Base-by-base conservation (phyloP, 2,888 invertebrate genomes). In the Galerucella nymphaeae region DNA sequence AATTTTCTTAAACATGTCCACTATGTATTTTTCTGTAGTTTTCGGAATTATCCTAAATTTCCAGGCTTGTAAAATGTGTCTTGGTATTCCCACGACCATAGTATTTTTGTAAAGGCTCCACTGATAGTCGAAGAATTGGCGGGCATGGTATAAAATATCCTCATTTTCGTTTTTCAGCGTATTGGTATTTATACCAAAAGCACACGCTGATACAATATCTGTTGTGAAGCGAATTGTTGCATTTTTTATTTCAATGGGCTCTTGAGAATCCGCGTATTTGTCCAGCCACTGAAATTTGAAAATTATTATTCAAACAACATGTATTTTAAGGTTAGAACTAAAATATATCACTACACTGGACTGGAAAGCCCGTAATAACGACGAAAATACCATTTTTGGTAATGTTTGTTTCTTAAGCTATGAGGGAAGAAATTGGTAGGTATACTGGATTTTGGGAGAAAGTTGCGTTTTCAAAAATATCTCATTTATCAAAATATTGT, bases 151-250 rank as follows among this genome's bases (percentile, higher is more conserved):
- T 58, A 79, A 38, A 80, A 91, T 90, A 30, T 76, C 78, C 0
- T 89, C 86, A 72, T 89, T 85, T 1, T 88, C 84, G 79, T 88
- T 86, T 59, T 87, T 85, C 58, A 91, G 87, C 16, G 89, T 88
- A 76, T 90, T 88, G 75, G 89, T 88, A 74, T 90, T 89, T 11
- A 91, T 85, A 18, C 91, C 91, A 79, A 91, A 91, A 14, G 89
- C 90, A 69, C 89, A 88, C 42, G 88, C 88, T 0, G 88, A 89
- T 30, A 91, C 89, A 3, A 90, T 88, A 78, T 90, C 90, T 85
- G 89, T 89, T 0, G 89, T 87, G 77, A 89, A 90, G 75, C 88
- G 66, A 58, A 62, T 50, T 2, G 71, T 14, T n/a, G 75, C 59
- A 16, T 48, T 66, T 30, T 77, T 77, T 53, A 77, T 75, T 6